phyloP scores from a whole-genome alignment of 2,888 invertebrate species.

The Anarsia innoxiella region DNA sequence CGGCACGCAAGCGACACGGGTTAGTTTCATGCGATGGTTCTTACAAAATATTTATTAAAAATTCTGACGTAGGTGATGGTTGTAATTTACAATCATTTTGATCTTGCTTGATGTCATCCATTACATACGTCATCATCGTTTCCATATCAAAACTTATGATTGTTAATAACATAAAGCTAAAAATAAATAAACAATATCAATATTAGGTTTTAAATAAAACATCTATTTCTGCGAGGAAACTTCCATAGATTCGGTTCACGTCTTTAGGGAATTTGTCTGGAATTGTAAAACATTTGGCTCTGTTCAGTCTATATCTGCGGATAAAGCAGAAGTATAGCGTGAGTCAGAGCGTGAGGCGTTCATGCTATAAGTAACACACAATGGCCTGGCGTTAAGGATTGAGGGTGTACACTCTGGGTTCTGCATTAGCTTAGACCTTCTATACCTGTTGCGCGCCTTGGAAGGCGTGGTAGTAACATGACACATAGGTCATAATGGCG shows the following conservation, averaged over 20 bases:
- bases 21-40: slow-evolving; percentile 63
- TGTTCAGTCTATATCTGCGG: not conserved
- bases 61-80: no score
- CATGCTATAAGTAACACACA: slow-evolving; percentile 73
- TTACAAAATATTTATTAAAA: no score
- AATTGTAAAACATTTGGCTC: not conserved
- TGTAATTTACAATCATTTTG: no score
- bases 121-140: no score
- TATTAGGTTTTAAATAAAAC: slow-evolving; percentile 9
- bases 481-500: slow-evolving; percentile 99
- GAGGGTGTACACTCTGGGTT: slow-evolving; percentile 36
- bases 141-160: no score
- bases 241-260: slow-evolving; percentile 3
- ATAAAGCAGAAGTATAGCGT: slow-evolving; percentile 28
- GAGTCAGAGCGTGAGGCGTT: slow-evolving; percentile 25
- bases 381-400: slow-evolving; percentile 61
- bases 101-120: no score
- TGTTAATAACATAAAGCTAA: slow-evolving; percentile 51
- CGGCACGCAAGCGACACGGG: slow-evolving; percentile 65
- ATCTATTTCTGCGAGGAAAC: slow-evolving; percentile 4
- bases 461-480: slow-evolving; percentile 99
- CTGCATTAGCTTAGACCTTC: slow-evolving; percentile 52
- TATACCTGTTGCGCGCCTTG: slow-evolving; percentile 98
- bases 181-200: slow-evolving; percentile 13
- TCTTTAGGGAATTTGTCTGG: slow-evolving; percentile 9